Evolutionary conservation across 2,797 vertebrate genomes (phyloP), one percentile per base, ranked within the genome.

Genomic region (Helarctos malayanus): DNA sequence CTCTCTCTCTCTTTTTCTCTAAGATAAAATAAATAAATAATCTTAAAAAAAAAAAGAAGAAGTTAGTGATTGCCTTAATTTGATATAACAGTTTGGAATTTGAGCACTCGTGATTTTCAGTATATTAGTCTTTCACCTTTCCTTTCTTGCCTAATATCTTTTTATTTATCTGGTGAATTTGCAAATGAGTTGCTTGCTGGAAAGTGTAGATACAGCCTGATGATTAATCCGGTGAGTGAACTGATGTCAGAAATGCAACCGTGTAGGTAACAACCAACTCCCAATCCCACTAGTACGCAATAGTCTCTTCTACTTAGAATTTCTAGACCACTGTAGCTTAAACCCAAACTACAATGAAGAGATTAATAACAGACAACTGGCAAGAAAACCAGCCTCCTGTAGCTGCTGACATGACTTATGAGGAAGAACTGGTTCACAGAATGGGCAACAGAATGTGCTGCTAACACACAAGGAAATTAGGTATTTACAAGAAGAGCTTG

Each of bases 331-430:
- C 3, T 35, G 16, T 27, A 38, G n/a, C 82, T 91, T 83, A 92
- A 79, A 59, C 16, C 61, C 54, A 63, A 82, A 91, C 35, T 41
- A 68, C 69, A 95, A 82, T 38, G 65, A 73, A 91, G 73, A 95
- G 0, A 6, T 89, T 95, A 78, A 13, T 52, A 94, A 85, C 27
- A 49, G 21, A 69, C 3, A 88, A 13, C 11, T 7, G 1, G 5
- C 2, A 76, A 49, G 35, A 94, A 87, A 90, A 63, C 12, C 9
- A 76, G 41, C 56, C 14, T 45, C 35, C 5, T 8, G 29, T 13
- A 23, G 52, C 57, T n/a, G 11, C 63, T 35, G 14, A 57, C 29
- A 27, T 19, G 18, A 84, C 35, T 90, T 45, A 21, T 12, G 65
- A 68, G 14, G 3, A 83, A 78, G 80, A 94, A 78, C n/a, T 45